A percentile compares a stretch with the other conserved stretches of the same genome.
Evolutionary conservation across 2,797 vertebrate genomes (phyloP).

Genomic region (Acipenser oxyrinchus): DNA sequence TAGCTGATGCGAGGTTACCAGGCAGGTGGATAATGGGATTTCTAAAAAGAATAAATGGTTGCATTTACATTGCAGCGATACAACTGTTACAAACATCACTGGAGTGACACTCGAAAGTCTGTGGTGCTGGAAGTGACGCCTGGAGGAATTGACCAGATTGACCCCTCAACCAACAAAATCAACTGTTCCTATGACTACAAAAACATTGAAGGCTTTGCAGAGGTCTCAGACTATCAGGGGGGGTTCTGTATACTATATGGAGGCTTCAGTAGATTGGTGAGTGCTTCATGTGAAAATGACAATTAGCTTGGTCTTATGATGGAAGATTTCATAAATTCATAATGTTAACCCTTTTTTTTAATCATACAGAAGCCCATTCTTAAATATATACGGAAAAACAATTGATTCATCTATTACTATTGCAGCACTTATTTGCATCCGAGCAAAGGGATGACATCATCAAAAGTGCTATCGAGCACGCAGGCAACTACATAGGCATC

Average conservation of each 20-base stretch:
- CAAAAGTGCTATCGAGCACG: constrained; percentile 90
- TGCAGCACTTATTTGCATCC: constrained; percentile 90
- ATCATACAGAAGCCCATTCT: too few relatives aligned
- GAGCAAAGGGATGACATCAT: constrained; percentile 94
- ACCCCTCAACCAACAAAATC: constrained; percentile 81
- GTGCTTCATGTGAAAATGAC: constrained; percentile 25
- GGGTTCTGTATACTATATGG: constrained; percentile 94
- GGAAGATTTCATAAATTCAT: too few relatives aligned
- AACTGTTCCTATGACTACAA: constrained; percentile 96
- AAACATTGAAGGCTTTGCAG: constrained; percentile 91
- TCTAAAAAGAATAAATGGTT: too few relatives aligned
- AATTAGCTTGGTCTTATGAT: too few relatives aligned
- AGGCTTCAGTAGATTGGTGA: constrained; percentile 91
- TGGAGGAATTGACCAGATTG: constrained; percentile 94
- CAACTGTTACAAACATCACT: constrained; percentile 97
- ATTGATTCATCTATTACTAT: constrained; percentile 1
- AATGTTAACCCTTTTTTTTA: too few relatives aligned
- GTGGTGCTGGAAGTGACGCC: constrained; percentile 92
- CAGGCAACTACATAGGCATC: constrained; percentile 92
- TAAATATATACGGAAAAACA: too few relatives aligned
- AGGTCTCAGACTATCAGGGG: constrained; percentile 87
- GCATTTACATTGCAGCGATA: constrained; percentile 67
- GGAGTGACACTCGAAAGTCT: constrained; percentile 80
- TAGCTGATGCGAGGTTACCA: too few relatives aligned
- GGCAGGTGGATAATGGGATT: too few relatives aligned